Evolutionary conservation across 2,888 invertebrate species (phyloP).

Genomic region (Syritta pipiens): DNA sequence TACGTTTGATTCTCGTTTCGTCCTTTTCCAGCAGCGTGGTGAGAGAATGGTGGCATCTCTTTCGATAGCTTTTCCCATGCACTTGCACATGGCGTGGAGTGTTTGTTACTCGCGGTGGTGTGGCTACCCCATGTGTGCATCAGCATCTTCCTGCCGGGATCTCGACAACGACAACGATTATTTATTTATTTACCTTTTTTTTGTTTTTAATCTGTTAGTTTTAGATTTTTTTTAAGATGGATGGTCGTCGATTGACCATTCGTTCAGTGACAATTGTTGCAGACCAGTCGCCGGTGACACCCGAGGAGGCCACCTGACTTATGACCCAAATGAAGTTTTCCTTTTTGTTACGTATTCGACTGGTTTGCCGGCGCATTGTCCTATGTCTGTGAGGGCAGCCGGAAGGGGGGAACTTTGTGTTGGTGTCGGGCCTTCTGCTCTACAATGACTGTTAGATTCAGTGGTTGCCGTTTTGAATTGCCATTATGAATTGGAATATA

Average conservation of each 20-base stretch:
- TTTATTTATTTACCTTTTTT: constrained; percentile 45
- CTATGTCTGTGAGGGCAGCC: too few species aligned
- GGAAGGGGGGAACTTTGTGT: too few species aligned
- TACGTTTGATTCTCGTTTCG: background rate
- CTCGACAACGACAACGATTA: constrained; percentile 34
- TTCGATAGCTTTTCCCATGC: constrained; percentile 21
- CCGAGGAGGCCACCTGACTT: constrained; percentile 53
- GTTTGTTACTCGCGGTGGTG: background rate
- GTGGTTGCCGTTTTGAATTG: constrained; percentile 42
- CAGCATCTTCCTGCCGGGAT: background rate
- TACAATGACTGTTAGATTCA: background rate
- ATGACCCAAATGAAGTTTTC: constrained; percentile 42
- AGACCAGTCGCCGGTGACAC: constrained; percentile 13
- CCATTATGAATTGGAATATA: constrained; percentile 57
- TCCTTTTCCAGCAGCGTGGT: background rate
- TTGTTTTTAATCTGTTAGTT: constrained; percentile 14
- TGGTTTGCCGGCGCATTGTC: constrained; percentile 32
- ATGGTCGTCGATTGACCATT: constrained; percentile 54
- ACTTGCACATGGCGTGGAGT: constrained; percentile 32
- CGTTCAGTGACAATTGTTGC: constrained; percentile 25
- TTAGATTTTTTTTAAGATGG: constrained; percentile 37
- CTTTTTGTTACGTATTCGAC: constrained; percentile 50
- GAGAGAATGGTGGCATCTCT: too few species aligned
- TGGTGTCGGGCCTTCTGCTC: constrained; percentile 15
- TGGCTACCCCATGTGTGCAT: background rate